Conservation (phyloP, 2,113 vertebrate genomes). For the Lota lota region DNA sequence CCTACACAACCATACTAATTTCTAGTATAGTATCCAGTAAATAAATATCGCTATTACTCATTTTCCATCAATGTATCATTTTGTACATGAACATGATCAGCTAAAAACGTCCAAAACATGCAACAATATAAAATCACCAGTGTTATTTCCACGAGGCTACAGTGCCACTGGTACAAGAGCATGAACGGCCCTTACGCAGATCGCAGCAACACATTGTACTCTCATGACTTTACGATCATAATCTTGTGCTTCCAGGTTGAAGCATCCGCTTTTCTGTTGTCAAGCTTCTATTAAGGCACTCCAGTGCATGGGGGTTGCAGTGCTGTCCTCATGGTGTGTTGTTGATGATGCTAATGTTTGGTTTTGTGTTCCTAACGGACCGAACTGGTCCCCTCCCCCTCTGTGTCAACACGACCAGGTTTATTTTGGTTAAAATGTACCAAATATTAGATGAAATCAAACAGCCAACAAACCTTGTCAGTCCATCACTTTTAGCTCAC, state of each 20-base stretch:
- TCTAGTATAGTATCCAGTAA: conserved; percentile 13
- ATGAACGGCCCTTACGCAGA: no score
- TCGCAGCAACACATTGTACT: no score
- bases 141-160: not conserved
- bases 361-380: not conserved
- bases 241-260: not conserved
- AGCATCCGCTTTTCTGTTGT: not conserved
- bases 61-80: not conserved
- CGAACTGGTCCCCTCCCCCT: not conserved
- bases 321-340: conserved; percentile 11
- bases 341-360: not conserved
- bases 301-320: not conserved
- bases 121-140: not conserved
- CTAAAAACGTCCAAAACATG: not conserved
- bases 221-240: no score
- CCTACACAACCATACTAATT: not conserved
- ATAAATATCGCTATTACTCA: not conserved
- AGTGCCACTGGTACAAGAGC: no score
- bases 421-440: no score
- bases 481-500: not conserved
- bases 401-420: no score
- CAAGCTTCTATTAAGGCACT: not conserved
- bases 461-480: no score
- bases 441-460: no score
- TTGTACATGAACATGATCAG: not conserved